A percentile compares a stretch with the other conserved stretches of the same genome.
phyloP scores from a whole-genome alignment of 2,113 vertebrate genomes.

The Herpetotheres cachinnans region DNA sequence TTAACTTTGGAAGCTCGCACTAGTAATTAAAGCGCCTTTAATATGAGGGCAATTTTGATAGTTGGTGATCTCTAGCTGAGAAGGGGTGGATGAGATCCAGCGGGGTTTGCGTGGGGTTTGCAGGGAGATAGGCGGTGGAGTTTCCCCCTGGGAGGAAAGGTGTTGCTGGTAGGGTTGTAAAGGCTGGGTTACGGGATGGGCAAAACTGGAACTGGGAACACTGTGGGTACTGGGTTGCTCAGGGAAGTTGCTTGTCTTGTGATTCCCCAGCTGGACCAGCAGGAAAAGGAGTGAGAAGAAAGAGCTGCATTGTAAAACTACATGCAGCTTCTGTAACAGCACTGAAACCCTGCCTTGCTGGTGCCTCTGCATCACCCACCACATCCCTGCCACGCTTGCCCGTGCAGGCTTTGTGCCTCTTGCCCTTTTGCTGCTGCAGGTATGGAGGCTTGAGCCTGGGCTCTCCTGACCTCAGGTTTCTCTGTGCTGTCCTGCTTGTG shows the following conservation, averaged over 20 bases:
- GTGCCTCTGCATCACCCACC: not conserved
- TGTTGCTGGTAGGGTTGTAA: not conserved
- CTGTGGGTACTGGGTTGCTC: not conserved
- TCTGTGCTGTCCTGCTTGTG: not conserved
- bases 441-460: not conserved
- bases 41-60: fast-evolving
- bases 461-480: not conserved
- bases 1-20: not conserved
- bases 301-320: not conserved
- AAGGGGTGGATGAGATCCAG: too few species aligned
- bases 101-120: not conserved
- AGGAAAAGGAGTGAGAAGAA: not conserved
- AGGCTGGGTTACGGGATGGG: not conserved
- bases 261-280: not conserved
- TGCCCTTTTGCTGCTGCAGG: not conserved
- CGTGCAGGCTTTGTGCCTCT: not conserved
- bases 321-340: not conserved
- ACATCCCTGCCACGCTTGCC: fast-evolving
- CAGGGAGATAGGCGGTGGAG: not conserved
- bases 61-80: not conserved
- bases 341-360: not conserved
- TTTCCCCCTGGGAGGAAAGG: not conserved
- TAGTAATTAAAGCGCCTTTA: not conserved
- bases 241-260: not conserved
- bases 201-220: not conserved